phyloP scores from a whole-genome alignment of 1,140 invertebrate genomes.

The Megalonaias nervosa region DNA sequence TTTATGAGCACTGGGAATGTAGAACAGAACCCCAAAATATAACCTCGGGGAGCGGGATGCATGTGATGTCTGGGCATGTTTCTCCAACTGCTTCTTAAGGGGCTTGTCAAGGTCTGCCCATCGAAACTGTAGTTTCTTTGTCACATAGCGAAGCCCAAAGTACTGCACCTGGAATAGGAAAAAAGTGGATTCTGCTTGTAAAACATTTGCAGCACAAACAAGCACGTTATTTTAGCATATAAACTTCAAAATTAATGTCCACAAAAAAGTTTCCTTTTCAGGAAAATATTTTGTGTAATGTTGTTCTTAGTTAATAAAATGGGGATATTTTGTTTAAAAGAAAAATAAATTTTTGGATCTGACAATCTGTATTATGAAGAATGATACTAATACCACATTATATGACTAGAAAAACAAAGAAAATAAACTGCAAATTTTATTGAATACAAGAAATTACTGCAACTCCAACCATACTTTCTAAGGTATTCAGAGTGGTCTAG shows the following conservation, averaged over 20 bases:
- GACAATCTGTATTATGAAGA: background rate
- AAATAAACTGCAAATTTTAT: too few relatives aligned
- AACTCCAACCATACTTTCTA: too few relatives aligned
- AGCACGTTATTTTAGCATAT: background rate
- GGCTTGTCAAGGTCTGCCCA: conserved; percentile 96
- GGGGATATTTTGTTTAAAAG: background rate
- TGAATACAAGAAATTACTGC: too few relatives aligned
- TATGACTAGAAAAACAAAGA: too few relatives aligned
- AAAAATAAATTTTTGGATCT: background rate
- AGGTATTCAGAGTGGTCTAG: too few relatives aligned
- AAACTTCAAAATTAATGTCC: background rate
- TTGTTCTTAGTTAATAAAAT: background rate
- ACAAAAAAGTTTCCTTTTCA: background rate
- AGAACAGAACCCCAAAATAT: conserved; percentile 93
- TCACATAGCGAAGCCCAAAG: conserved; percentile 69
- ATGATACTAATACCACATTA: too few relatives aligned
- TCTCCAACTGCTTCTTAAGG: conserved; percentile 93
- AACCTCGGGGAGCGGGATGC: conserved; percentile 74
- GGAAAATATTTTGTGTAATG: background rate
- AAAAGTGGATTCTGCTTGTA: background rate
- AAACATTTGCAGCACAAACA: background rate
- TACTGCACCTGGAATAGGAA: conserved; percentile 58
- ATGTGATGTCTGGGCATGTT: conserved; percentile 78
- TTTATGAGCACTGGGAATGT: conserved; percentile 81
- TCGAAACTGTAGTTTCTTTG: conserved; percentile 69